These are phyloP conservation scores for Lindbergichthys nudifrons DNA, from an alignment of 2,797 vertebrate genomes.

Conservation along the genomic window DNA sequence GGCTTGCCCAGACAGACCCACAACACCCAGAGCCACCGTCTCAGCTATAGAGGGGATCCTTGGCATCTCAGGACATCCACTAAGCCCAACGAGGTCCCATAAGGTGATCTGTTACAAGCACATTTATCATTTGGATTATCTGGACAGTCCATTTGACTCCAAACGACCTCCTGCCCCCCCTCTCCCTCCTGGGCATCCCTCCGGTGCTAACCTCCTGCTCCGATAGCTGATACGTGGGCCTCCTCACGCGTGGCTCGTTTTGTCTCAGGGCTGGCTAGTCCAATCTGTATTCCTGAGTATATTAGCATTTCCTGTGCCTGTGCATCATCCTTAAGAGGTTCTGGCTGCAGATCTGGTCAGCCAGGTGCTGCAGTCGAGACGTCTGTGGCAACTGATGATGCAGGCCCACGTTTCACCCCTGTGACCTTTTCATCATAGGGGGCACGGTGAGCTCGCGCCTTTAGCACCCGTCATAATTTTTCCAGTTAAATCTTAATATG, in stretches of 20 bases:
- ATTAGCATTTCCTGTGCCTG: slow-evolving; percentile 62
- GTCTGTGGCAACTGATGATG: slow-evolving; percentile 63
- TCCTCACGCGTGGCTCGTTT: slow-evolving; percentile 49
- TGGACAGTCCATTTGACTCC: slow-evolving; percentile 61
- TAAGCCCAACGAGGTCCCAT: slow-evolving; percentile 50
- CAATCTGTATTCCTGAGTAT: slow-evolving; percentile 35
- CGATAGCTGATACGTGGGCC: slow-evolving; percentile 58
- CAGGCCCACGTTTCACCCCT: slow-evolving; percentile 54
- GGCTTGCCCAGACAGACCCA: slow-evolving; percentile 39
- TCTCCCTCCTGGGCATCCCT: slow-evolving; percentile 38
- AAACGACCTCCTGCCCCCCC: slow-evolving; percentile 24
- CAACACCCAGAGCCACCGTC: slow-evolving; percentile 38
- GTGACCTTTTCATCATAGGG: slow-evolving; percentile 53
- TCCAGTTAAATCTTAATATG: slow-evolving; percentile 64
- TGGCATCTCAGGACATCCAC: slow-evolving; percentile 52
- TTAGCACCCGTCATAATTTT: slow-evolving; percentile 56
- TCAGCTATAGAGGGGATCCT: slow-evolving; percentile 46
- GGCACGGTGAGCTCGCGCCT: slow-evolving; percentile 50
- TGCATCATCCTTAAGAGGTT: slow-evolving; percentile 50
- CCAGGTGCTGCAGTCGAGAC: slow-evolving; percentile 51
- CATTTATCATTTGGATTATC: slow-evolving; percentile 70
- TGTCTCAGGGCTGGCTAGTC: slow-evolving; percentile 64
- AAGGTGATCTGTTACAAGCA: slow-evolving; percentile 76
- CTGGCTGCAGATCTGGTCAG: slow-evolving; percentile 40
- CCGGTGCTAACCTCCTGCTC: slow-evolving; percentile 66